A percentile compares a stretch with the other conserved stretches of the same genome.
Conservation (phyloP, 1,140 invertebrate species). For the Colletes gigas region DNA sequence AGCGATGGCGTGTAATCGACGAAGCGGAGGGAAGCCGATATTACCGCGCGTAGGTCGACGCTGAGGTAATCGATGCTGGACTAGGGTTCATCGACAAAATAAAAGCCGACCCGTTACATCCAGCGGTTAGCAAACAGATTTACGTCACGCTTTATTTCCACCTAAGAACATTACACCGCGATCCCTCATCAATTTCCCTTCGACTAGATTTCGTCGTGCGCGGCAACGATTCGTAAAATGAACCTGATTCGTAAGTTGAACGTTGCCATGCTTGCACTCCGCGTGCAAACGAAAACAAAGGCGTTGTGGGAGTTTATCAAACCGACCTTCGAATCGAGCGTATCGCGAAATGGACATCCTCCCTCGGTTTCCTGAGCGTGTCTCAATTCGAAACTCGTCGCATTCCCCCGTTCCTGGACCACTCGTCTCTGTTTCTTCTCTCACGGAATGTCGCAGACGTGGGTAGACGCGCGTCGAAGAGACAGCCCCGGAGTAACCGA, state of each 20-base stretch:
- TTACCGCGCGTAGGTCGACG: slow-evolving; percentile 20
- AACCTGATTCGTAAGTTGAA: too few relatives aligned
- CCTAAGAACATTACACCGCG: neutral
- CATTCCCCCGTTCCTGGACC: neutral
- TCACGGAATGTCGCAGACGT: slow-evolving; percentile 11
- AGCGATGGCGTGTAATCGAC: slow-evolving; percentile 56
- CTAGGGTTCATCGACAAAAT: slow-evolving; percentile 21
- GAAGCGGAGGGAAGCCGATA: slow-evolving; percentile 42
- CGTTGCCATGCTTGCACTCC: too few relatives aligned
- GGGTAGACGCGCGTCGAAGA: slow-evolving; percentile 32
- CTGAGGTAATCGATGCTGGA: slow-evolving; percentile 19
- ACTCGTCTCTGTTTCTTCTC: neutral
- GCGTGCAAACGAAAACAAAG: too few relatives aligned
- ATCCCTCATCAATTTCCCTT: neutral
- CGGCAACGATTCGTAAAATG: too few relatives aligned
- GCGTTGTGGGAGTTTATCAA: too few relatives aligned
- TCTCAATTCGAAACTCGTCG: slow-evolving; percentile 50
- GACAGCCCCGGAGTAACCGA: slow-evolving; percentile 31
- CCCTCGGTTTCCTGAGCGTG: slow-evolving; percentile 37
- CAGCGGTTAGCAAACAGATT: slow-evolving; percentile 11
- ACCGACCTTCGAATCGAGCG: neutral
- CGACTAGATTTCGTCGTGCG: too few relatives aligned
- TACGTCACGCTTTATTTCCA: slow-evolving; percentile 1
- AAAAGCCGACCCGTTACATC: slow-evolving; percentile 5
- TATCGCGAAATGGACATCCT: slow-evolving; percentile 35